Evolutionary conservation across 1,140 invertebrate genomes (phyloP).

Genomic region (Euura saliciscinereae): DNA sequence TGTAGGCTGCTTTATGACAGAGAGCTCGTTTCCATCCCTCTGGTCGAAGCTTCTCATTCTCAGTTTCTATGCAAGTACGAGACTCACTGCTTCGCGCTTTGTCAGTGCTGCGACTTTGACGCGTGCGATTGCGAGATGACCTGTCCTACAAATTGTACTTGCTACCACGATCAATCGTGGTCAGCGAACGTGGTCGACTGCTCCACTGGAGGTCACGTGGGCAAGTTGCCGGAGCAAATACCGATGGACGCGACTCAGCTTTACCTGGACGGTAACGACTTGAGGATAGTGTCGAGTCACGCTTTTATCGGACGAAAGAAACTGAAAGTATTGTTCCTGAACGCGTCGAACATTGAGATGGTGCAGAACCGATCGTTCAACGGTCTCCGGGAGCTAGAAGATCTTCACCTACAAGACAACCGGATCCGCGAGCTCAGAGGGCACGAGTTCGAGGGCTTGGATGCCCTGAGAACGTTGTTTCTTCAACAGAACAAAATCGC

Average conservation of each 20-base stretch:
- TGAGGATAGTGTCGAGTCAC: slow-evolving; percentile 78
- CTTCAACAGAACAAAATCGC: slow-evolving; percentile 73
- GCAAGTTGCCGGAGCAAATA: slow-evolving; percentile 78
- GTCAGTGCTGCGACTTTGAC: slow-evolving; percentile 93
- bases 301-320: slow-evolving; percentile 90
- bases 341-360: slow-evolving; percentile 82
- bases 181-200: slow-evolving; percentile 92
- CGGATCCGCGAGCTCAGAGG: slow-evolving; percentile 76
- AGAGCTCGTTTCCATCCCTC: slow-evolving; percentile 76
- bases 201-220: slow-evolving; percentile 74
- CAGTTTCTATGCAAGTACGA: slow-evolving; percentile 93
- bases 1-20: slow-evolving; percentile 87
- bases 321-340: slow-evolving; percentile 81
- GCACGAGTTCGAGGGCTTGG: slow-evolving; percentile 80
- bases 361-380: slow-evolving; percentile 92
- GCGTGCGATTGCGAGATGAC: slow-evolving; percentile 96
- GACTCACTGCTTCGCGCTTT: slow-evolving; percentile 87
- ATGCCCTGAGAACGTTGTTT: slow-evolving; percentile 68
- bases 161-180: slow-evolving; percentile 92
- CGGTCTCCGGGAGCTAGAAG: slow-evolving; percentile 80
- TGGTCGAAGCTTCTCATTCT: slow-evolving; percentile 82
- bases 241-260: slow-evolving; percentile 92
- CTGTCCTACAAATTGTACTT: slow-evolving; percentile 88
- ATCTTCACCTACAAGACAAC: slow-evolving; percentile 84
- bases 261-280: slow-evolving; percentile 88